Percentiles rank a stretch among this genome's conserved stretches.
Evolutionary conservation across 2,888 invertebrate genomes (phyloP).

Genomic region (Himalopsyche kuldschensis): DNA sequence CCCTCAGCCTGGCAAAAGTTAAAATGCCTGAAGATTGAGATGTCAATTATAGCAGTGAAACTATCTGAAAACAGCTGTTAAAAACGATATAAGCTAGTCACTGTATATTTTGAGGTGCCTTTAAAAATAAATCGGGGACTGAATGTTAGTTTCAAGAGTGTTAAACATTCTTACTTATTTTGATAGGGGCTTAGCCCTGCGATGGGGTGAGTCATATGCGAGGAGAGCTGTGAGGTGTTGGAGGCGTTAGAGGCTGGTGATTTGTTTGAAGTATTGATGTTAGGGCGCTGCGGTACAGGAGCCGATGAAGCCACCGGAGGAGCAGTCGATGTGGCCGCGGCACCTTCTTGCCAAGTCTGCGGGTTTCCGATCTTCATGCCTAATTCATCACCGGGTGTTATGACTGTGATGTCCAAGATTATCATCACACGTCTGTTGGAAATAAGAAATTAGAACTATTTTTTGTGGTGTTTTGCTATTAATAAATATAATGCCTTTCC

Average conservation of each 20-base stretch:
- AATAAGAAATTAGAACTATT: neutral
- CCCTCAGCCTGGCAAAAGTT: no score
- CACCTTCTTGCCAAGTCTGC: slow-evolving; percentile 63
- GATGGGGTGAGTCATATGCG: slow-evolving; percentile 73
- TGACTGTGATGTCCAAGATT: slow-evolving; percentile 74
- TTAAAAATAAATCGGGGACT: no score
- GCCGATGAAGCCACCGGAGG: slow-evolving; percentile 41
- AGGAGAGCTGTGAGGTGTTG: slow-evolving; percentile 45
- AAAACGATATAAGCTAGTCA: no score
- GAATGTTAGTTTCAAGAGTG: neutral
- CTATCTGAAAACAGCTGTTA: no score
- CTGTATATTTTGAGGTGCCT: no score
- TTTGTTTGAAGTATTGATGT: slow-evolving; percentile 42
- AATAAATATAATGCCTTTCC: no score
- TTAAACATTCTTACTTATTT: slow-evolving; percentile 72
- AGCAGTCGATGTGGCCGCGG: slow-evolving; percentile 43
- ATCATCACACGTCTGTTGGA: slow-evolving; percentile 69
- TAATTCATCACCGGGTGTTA: slow-evolving; percentile 72
- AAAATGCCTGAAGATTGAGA: no score
- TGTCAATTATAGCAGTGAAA: no score
- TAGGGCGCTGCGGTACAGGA: slow-evolving; percentile 37
- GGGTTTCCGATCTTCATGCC: slow-evolving; percentile 80
- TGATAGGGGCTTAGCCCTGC: slow-evolving; percentile 89
- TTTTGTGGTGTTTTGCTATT: no score
- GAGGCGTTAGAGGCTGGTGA: slow-evolving; percentile 32